Evolutionary conservation across 2,113 vertebrate genomes (phyloP).

Genomic region (Pseudorasbora parva): DNA sequence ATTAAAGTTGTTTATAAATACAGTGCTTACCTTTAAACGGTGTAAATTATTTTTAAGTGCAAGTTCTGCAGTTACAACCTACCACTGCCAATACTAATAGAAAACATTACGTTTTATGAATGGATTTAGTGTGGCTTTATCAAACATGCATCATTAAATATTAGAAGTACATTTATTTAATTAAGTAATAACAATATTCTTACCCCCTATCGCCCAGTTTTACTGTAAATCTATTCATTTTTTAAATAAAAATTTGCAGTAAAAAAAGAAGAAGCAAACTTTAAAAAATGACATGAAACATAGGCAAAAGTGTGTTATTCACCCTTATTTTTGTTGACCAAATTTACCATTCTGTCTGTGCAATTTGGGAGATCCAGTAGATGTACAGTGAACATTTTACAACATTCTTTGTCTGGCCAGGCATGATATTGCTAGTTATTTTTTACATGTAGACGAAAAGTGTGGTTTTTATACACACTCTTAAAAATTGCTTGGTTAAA

Average conservation of each 20-base stretch:
- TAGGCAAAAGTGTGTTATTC: background rate
- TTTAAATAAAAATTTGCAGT: background rate
- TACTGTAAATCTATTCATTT: background rate
- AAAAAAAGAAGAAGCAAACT: rapidly evolving
- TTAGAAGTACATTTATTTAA: background rate
- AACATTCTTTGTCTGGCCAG: background rate
- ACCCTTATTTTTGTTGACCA: background rate
- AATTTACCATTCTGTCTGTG: background rate
- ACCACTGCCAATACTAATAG: background rate
- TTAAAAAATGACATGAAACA: background rate
- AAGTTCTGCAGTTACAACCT: background rate
- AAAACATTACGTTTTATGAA: background rate
- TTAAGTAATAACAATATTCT: background rate
- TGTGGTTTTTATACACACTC: background rate
- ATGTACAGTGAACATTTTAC: background rate
- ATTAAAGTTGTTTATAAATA: background rate
- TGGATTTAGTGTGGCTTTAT: background rate
- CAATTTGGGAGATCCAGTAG: background rate
- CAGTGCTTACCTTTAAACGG: background rate
- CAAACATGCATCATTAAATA: background rate
- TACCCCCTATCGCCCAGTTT: background rate
- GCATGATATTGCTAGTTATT: background rate
- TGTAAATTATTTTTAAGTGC: background rate
- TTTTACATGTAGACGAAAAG: background rate
- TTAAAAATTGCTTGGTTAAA: no score